Percentiles rank a stretch among this genome's conserved stretches.
phyloP scores from a whole-genome alignment of 2,113 vertebrate species.

The Albula goreensis region DNA sequence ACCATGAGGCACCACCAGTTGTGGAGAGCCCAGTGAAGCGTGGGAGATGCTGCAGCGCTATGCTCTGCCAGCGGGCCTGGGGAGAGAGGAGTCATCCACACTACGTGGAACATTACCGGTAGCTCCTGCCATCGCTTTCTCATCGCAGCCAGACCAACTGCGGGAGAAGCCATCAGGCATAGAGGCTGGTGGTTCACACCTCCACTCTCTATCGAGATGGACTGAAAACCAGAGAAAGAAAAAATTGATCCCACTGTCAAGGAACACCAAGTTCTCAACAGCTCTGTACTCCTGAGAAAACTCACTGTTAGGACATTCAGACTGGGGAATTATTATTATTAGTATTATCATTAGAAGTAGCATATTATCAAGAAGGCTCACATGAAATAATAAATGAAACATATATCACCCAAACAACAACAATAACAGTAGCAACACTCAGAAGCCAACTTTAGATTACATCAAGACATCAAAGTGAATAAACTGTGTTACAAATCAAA shows the following conservation, averaged over 20 bases:
- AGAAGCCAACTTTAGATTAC: too few species aligned
- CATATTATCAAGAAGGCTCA: too few species aligned
- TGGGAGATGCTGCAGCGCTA: neutral
- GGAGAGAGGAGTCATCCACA: constrained; percentile 30
- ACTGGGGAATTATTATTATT: too few species aligned
- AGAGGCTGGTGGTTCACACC: neutral
- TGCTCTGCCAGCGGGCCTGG: constrained; percentile 3
- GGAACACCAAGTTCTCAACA: neutral
- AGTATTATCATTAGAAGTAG: too few species aligned
- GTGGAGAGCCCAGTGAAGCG: neutral
- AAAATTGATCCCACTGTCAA: neutral
- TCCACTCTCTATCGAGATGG: neutral
- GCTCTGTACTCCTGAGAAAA: neutral
- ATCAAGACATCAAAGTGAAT: neutral
- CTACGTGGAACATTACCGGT: constrained; percentile 13
- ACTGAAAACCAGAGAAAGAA: neutral
- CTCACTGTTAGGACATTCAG: too few species aligned
- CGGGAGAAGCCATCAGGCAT: neutral
- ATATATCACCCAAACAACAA: too few species aligned
- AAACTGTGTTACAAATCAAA: neutral
- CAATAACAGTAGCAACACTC: too few species aligned
- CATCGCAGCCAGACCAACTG: neutral
- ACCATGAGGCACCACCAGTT: constrained; percentile 37
- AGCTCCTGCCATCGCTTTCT: constrained; percentile 17
- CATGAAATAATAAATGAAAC: too few species aligned